phyloP scores from a whole-genome alignment of 2,113 vertebrate genomes.

The human region GRCh38 chr18:73971001-73971500 shows the following conservation, averaged over 20 bases:
- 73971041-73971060: not conserved
- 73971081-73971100: not conserved
- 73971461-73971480: not conserved
- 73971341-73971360: not conserved
- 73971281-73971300: not conserved
- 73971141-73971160: not conserved
- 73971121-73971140: rapidly evolving
- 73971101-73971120: not conserved
- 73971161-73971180: not conserved
- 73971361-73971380: rapidly evolving
- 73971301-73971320: not conserved
- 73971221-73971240: not conserved
- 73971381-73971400: not conserved
- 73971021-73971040: not conserved
- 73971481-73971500: not conserved
- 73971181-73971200: not conserved
- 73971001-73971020: not conserved
- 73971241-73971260: not conserved
- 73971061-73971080: not conserved
- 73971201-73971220: too few relatives aligned
- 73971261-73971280: not conserved
- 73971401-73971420: not conserved
- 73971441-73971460: not conserved
- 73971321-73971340: not conserved
- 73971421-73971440: not conserved